A percentile compares a stretch with the other conserved stretches of the same genome.
Evolutionary conservation across 2,113 vertebrate genomes (phyloP).

Genomic region (Nothoprocta perdicaria): DNA sequence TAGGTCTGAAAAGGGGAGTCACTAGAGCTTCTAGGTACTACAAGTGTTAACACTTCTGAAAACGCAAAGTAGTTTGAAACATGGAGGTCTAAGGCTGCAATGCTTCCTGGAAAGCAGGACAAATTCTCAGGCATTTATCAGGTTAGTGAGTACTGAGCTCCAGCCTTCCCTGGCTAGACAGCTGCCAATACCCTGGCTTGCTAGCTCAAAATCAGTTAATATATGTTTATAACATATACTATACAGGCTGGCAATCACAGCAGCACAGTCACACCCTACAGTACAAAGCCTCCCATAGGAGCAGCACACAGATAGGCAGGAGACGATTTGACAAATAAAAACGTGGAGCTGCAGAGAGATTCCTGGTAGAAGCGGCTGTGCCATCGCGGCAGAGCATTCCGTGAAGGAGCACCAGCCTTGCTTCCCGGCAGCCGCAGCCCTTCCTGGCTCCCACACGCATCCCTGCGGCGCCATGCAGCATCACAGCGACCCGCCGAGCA

Average conservation of each 20-base stretch:
- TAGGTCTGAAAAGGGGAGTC: not conserved
- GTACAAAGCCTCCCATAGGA: not conserved
- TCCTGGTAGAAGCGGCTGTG: not conserved
- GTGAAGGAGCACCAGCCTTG: not conserved
- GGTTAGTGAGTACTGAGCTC: not conserved
- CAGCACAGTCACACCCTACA: not conserved
- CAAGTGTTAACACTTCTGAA: not conserved
- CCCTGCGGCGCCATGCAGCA: not conserved
- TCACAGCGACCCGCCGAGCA: not conserved
- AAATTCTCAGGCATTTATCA: not conserved
- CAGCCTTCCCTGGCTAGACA: not conserved
- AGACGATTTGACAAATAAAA: not conserved
- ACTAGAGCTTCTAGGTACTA: not conserved
- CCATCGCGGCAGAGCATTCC: not conserved
- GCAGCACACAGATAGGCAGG: not conserved
- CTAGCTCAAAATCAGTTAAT: not conserved
- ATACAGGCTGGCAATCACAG: not conserved
- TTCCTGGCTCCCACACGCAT: not conserved
- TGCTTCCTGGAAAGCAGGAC: not conserved
- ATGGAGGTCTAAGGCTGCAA: not conserved
- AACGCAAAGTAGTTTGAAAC: not conserved
- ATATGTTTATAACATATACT: too few relatives aligned
- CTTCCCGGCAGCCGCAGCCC: not conserved
- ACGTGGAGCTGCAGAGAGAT: not conserved
- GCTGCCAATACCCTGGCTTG: not conserved